Conservation (phyloP, 2,113 vertebrate species). For the Corapipo altera region DNA sequence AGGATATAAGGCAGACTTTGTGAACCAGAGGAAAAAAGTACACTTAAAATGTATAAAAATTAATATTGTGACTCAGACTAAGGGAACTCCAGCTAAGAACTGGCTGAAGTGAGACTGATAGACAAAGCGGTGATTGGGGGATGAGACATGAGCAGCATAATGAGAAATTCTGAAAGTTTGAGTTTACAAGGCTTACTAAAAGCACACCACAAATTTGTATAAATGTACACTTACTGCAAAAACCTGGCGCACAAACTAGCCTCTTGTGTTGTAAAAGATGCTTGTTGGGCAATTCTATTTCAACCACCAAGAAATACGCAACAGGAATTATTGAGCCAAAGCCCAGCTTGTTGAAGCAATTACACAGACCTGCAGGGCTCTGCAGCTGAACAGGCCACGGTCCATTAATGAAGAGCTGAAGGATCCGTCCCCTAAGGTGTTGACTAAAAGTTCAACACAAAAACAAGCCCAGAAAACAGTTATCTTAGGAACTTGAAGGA, state of each 20-base stretch:
- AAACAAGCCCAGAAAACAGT: neutral
- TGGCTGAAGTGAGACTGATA: accelerated
- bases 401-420: neutral
- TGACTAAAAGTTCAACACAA: neutral
- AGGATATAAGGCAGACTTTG: neutral
- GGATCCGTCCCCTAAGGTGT: neutral
- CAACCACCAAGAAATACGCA: neutral
- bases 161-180: neutral
- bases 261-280: neutral
- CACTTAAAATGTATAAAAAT: neutral
- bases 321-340: neutral
- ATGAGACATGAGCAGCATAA: neutral
- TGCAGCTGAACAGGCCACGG: neutral
- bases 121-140: neutral
- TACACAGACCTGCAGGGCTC: neutral
- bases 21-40: neutral
- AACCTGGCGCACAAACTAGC: neutral
- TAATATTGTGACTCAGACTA: neutral
- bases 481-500: neutral
- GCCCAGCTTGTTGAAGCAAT: neutral
- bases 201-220: neutral
- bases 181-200: neutral
- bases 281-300: neutral
- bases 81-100: neutral
- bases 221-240: neutral